Conservation (phyloP, 1,140 invertebrate genomes). For the Sycophaga agraensis region DNA sequence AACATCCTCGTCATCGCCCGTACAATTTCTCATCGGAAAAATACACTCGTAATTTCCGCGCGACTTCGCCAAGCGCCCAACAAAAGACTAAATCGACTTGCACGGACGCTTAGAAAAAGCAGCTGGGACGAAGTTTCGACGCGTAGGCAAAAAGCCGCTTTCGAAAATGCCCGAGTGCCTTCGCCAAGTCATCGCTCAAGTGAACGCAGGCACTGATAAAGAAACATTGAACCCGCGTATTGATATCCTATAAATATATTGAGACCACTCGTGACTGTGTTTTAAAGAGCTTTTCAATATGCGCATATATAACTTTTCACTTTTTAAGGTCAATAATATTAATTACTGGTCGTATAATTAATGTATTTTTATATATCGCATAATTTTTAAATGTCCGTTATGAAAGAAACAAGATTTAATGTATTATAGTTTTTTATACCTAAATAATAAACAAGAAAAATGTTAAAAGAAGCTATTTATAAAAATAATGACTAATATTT, state of each 20-base stretch:
- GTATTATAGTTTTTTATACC: too few species aligned
- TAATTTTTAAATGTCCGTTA: too few species aligned
- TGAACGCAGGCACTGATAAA: slow-evolving; percentile 9
- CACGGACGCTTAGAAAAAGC: slow-evolving; percentile 19
- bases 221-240: slow-evolving; percentile 3
- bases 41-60: slow-evolving; percentile 22
- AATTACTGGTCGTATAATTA: too few species aligned
- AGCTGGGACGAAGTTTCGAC: background rate
- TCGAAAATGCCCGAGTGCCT: slow-evolving; percentile 7
- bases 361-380: too few species aligned
- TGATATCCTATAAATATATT: background rate
- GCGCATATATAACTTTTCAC: too few species aligned
- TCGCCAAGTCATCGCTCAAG: slow-evolving; percentile 11
- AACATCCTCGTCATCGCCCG: background rate
- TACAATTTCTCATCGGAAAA: slow-evolving; percentile 22
- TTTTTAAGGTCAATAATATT: too few species aligned
- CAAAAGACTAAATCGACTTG: slow-evolving; percentile 17
- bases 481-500: too few species aligned
- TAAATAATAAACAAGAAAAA: too few species aligned
- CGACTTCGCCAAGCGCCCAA: background rate
- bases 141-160: slow-evolving; percentile 3
- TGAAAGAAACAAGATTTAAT: too few species aligned
- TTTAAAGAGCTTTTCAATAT: background rate
- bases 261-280: background rate
- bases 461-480: too few species aligned